A percentile compares a stretch with the other conserved stretches of the same genome.
Evolutionary conservation across 1,140 invertebrate species (phyloP).

Genomic region (Bombus haemorrhoidalis): DNA sequence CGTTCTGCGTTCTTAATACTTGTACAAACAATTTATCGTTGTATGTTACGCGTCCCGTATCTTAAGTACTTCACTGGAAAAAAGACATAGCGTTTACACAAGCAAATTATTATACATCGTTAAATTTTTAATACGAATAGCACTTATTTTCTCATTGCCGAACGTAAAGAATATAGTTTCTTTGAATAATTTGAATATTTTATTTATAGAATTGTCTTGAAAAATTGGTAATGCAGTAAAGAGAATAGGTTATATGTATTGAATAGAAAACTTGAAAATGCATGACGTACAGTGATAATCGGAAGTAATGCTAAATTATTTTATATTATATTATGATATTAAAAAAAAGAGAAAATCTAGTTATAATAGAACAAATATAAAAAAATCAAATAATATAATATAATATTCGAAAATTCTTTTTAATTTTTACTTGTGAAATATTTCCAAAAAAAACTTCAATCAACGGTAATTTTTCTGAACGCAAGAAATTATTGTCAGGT

Average conservation of each 20-base stretch:
- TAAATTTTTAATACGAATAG: background rate
- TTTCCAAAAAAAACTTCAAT: background rate
- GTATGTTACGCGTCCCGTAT: background rate
- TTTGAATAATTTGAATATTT: background rate
- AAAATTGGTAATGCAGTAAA: background rate
- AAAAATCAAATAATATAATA: too few relatives aligned
- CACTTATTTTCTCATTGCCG: background rate
- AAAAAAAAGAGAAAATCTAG: too few relatives aligned
- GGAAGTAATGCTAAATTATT: too few relatives aligned
- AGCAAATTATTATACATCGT: background rate
- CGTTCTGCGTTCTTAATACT: conserved; percentile 11
- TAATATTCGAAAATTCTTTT: background rate
- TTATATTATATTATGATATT: too few relatives aligned
- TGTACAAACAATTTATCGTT: background rate
- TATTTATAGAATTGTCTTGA: background rate
- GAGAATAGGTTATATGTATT: too few relatives aligned
- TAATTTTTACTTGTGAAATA: background rate
- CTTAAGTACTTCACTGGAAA: background rate
- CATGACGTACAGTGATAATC: too few relatives aligned
- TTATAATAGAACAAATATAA: too few relatives aligned
- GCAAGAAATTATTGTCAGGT: conserved; percentile 80
- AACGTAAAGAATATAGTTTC: background rate
- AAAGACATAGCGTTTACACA: background rate
- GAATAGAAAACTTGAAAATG: too few relatives aligned
- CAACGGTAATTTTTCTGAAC: conserved; percentile 16